Conservation (phyloP, 2,888 invertebrate species). For the Cephus nigrinus region DNA sequence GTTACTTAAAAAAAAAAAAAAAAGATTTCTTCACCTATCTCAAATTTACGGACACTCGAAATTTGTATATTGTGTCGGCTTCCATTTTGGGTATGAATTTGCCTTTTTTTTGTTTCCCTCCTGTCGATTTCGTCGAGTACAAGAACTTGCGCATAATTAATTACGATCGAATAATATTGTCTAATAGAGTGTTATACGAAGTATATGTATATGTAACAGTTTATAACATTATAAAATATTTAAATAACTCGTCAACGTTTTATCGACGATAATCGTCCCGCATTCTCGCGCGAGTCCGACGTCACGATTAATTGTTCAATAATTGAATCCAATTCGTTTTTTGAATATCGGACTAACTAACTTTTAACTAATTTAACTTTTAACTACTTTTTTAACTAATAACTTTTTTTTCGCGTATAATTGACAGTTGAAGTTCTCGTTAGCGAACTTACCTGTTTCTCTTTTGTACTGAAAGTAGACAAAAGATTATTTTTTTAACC, state of each 20-base stretch:
- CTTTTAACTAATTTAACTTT: too few relatives aligned
- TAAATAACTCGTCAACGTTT: background rate
- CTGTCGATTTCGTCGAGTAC: background rate
- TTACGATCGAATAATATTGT: conserved; percentile 1
- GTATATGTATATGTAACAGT: conserved; percentile 8
- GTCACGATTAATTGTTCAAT: background rate
- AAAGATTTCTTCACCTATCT: conserved; percentile 6
- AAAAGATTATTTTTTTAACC: background rate
- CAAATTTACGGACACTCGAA: background rate
- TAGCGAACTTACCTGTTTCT: background rate
- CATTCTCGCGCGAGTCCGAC: background rate
- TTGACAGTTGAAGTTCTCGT: background rate
- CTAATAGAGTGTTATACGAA: conserved; percentile 4
- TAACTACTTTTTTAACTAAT: too few relatives aligned
- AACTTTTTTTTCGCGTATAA: background rate
- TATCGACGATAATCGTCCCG: background rate
- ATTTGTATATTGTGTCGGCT: background rate
- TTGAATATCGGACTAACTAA: background rate
- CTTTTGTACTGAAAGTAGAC: background rate
- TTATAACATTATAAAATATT: conserved; percentile 7
- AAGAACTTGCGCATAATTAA: conserved; percentile 3
- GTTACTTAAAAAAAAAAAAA: background rate
- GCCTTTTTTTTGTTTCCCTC: background rate
- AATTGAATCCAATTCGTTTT: background rate
- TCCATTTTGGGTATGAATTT: background rate